Evolutionary conservation across 1,140 invertebrate species (phyloP), one percentile per base, ranked within the genome.

Genomic region (Ladona fulva): DNA sequence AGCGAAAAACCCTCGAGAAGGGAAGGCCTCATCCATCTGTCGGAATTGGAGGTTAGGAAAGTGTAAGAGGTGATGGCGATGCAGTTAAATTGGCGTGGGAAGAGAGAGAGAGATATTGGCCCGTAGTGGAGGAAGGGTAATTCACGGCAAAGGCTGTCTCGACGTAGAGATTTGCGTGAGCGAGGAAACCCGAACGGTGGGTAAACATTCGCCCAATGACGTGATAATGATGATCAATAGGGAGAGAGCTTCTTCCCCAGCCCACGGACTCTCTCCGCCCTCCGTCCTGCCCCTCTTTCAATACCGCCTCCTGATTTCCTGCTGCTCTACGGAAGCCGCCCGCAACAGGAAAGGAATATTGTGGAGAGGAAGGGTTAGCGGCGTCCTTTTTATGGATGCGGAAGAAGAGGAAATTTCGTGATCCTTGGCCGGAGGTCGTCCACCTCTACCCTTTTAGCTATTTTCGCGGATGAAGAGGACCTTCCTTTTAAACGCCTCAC

Each of bases 211-310:
- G 52, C 52, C 52, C 52, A 66, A 66, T 66, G 52, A 66, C 52
- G 52, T 66, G 52, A 66, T 66, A 66, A 66, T 22, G 52, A 66
- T 66, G 52, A 66, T 66, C 52, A 66, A 66, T 66, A 66, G 52
- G 14, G 29, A 37, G 29, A 37, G 8, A 19, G 12, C 52, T 66
- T 12, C 52, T 52, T 52, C 44, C 44, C 19, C 19, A 3, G n/a
- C 52, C 52, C 52, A 66, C 52, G 29, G 29, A 37, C 52, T 22
- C 52, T 66, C 52, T 19, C 44, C 44, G 10, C 44, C 44, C 44
- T 10, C 52, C 52, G 16, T 19, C 12, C 44, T 52, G 10, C 44
- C 52, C 52, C 52, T 19, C 52, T 22, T 66, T 66, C 52, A 5
- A 19, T 66, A 66, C 52, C 52, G 16, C 52, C 29, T 37, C 29